Conservation (phyloP, 2,888 invertebrate species). For the Caenorhabditis imperialis region DNA sequence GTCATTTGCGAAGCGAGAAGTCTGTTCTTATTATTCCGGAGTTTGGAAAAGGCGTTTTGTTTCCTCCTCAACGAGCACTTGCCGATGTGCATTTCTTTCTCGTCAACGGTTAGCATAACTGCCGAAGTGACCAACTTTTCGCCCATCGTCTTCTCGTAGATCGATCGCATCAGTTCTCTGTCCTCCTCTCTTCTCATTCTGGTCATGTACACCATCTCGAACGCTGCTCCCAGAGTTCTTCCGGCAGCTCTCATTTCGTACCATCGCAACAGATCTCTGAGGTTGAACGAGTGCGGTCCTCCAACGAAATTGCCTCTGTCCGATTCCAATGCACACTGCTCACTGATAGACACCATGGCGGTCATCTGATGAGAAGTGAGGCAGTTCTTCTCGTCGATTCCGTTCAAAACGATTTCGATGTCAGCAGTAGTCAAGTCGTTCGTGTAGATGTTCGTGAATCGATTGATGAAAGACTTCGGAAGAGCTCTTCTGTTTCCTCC, state of each 20-base stretch:
- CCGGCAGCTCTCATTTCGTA: conserved; percentile 82
- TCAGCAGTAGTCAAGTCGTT: conserved; percentile 67
- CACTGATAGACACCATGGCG: conserved; percentile 54
- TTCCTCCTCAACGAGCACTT: conserved; percentile 31
- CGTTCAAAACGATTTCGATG: conserved; percentile 57
- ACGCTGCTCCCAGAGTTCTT: conserved; percentile 79
- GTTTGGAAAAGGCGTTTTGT: background rate
- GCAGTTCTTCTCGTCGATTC: conserved; percentile 43
- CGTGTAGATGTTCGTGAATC: conserved; percentile 86
- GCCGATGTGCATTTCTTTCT: conserved; percentile 45
- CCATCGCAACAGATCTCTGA: conserved; percentile 94
- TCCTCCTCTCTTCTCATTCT: conserved; percentile 89
- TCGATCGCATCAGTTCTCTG: conserved; percentile 81
- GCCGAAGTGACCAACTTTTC: conserved; percentile 37
- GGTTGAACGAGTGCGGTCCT: conserved; percentile 96
- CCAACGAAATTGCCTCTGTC: conserved; percentile 81
- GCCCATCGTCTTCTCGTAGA: conserved; percentile 50
- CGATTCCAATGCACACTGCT: conserved; percentile 37
- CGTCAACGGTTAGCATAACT: conserved; percentile 37
- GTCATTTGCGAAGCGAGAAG: conserved; percentile 80
- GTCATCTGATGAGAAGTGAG: conserved; percentile 40
- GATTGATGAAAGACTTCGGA: conserved; percentile 95
- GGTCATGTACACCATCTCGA: conserved; percentile 88
- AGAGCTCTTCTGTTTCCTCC: conserved; percentile 96
- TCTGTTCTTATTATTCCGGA: conserved; percentile 8